phyloP scores from a whole-genome alignment of 2,113 vertebrate genomes.

The Coregonus clupeaformis region DNA sequence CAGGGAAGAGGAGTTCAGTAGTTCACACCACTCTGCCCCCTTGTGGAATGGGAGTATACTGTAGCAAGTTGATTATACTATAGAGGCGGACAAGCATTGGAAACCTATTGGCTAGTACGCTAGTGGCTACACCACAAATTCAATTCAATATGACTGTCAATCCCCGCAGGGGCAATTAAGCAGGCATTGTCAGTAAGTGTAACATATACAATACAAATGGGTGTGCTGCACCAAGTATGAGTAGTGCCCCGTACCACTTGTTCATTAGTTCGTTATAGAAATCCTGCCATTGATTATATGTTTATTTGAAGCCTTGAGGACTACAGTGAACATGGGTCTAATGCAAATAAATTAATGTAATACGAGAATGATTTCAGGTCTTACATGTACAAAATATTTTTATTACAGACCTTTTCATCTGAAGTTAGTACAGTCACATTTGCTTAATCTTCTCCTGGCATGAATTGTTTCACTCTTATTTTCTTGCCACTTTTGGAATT shows the following conservation, averaged over 20 bases:
- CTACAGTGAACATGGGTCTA: not conserved
- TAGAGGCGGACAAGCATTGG: not conserved
- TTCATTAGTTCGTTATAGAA: not conserved
- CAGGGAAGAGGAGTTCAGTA: conserved; percentile 28
- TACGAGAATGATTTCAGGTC: not conserved
- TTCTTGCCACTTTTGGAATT: not conserved
- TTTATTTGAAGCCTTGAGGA: not conserved
- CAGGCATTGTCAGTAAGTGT: no score
- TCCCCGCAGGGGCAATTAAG: no score
- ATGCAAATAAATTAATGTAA: not conserved
- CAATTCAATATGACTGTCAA: not conserved
- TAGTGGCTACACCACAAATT: not conserved
- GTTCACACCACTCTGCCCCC: conserved; percentile 60
- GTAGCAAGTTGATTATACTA: not conserved
- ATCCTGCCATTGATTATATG: not conserved
- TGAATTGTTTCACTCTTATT: not conserved
- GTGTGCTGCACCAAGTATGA: not conserved
- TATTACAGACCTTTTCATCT: not conserved
- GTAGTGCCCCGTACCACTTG: not conserved
- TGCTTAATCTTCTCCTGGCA: not conserved
- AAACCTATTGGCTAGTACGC: conserved; percentile 21
- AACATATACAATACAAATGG: not conserved
- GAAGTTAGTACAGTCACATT: not conserved
- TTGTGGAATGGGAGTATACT: conserved; percentile 46
- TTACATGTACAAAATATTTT: not conserved